Evolutionary conservation across 2,797 vertebrate species (phyloP).

Genomic region (Furcifer pardalis): DNA sequence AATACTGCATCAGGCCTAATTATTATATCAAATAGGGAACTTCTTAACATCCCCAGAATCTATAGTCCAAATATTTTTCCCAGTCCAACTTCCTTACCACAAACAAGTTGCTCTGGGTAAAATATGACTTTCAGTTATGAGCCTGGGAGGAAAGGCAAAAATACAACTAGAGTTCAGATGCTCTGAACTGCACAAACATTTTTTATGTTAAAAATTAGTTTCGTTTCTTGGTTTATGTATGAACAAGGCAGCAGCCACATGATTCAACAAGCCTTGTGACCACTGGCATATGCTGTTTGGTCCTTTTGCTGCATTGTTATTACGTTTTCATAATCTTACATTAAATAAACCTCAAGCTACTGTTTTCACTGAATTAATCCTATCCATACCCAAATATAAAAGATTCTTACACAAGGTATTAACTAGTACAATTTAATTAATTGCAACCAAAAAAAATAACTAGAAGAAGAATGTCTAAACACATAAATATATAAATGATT

Average conservation of each 20-base stretch:
- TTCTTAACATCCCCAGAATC: background rate
- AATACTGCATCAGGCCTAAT: background rate
- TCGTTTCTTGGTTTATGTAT: background rate
- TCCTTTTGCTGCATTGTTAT: background rate
- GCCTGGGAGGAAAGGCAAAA: background rate
- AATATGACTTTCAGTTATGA: background rate
- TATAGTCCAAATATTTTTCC: background rate
- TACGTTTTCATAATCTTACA: background rate
- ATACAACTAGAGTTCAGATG: background rate
- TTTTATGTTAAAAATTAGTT: background rate
- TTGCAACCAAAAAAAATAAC: background rate
- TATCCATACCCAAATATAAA: background rate
- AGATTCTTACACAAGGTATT: background rate
- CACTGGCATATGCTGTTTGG: background rate
- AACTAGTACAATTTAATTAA: background rate
- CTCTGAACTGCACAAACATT: background rate
- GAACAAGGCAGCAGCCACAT: background rate
- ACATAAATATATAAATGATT: background rate
- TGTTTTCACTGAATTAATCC: background rate
- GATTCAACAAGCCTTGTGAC: background rate
- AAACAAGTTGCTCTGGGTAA: no score
- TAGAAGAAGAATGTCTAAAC: background rate
- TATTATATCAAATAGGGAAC: background rate
- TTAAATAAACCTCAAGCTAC: no score
- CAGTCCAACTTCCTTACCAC: no score